Evolutionary conservation across 2,113 vertebrate species (phyloP), one percentile per base, ranked within the genome.

Genomic region (Bos indicus): DNA sequence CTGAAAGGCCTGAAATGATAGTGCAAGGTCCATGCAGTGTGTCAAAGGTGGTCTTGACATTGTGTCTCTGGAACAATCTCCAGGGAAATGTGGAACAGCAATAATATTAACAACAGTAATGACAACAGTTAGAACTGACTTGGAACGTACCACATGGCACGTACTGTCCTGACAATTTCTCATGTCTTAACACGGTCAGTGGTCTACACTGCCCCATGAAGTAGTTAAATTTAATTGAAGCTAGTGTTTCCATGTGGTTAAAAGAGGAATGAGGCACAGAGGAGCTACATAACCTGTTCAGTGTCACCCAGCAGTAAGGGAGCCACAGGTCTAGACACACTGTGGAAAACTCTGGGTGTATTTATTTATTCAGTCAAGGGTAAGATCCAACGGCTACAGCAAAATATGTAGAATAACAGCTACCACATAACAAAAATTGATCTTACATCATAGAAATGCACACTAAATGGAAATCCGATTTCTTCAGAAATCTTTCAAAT

Each of bases 91-190:
- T 21, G 2, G 67, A 89, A 87, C 19, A 62, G 59, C 43, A 62
- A 48, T 59, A n/a, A 23, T 19, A 43, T 28, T 10, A 30, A 56
- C 48, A 71, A 52, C 11, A 77, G 23, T 8, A 77, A 77, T 28
- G 43, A 46, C 74, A 16, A 78, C 64, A 77, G 64, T n/a, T 88
- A 54, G 48, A 88, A 88, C 30, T 71, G 94, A 56, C 54, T 21
- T 56, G 54, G 54, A 51, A 56, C 54, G 8, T 8, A 56, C 54
- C 54, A 8, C 7, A 56, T 3, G 54, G 64, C 26, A 43, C 33
- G 46, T 7, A 62, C 62, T 26, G n/a, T 54, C 46, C n/a, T 43
- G 54, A 91, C 19, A 26, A 52, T 67, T 46, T 54, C 33, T 19
- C 88, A 3, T 33, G 36, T 43, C n/a, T 43, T 54, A 28, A 56